Conservation (phyloP, 2,888 invertebrate species). For the Lithophane ornitopus region DNA sequence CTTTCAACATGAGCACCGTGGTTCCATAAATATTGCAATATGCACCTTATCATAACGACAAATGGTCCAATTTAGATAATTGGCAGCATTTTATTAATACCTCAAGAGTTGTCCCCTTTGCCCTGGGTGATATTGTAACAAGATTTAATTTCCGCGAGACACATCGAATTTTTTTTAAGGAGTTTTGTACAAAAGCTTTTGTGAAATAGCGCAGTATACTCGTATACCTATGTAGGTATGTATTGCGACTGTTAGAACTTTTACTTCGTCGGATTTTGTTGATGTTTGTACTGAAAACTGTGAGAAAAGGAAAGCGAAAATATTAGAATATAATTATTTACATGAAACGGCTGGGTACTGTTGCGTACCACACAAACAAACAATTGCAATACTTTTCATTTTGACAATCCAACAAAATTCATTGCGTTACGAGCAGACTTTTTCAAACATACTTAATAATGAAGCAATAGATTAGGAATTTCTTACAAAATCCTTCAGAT, state of each 20-base stretch:
- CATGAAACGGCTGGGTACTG: too few relatives aligned
- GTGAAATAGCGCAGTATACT: neutral
- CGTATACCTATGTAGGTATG: too few relatives aligned
- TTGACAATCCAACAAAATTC: too few relatives aligned
- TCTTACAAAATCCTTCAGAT: too few relatives aligned
- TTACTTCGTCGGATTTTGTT: neutral
- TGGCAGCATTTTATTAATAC: conserved; percentile 69
- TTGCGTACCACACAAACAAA: too few relatives aligned
- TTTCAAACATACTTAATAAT: too few relatives aligned
- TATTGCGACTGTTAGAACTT: neutral
- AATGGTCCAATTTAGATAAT: conserved; percentile 67
- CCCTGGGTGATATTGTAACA: conserved; percentile 46
- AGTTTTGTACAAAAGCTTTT: conserved; percentile 13
- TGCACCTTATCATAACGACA: conserved; percentile 71
- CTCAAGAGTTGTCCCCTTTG: conserved; percentile 57
- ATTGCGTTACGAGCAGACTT: too few relatives aligned
- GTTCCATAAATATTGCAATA: conserved; percentile 71
- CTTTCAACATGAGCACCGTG: conserved; percentile 60
- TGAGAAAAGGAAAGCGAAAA: neutral
- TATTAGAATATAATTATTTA: neutral
- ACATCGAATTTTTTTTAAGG: conserved; percentile 16
- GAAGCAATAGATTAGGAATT: too few relatives aligned
- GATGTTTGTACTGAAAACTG: neutral
- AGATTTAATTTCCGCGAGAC: conserved; percentile 42
- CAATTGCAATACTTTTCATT: too few relatives aligned